Conservation (phyloP, 2,797 vertebrate genomes). For the Synaphobranchus kaupii region DNA sequence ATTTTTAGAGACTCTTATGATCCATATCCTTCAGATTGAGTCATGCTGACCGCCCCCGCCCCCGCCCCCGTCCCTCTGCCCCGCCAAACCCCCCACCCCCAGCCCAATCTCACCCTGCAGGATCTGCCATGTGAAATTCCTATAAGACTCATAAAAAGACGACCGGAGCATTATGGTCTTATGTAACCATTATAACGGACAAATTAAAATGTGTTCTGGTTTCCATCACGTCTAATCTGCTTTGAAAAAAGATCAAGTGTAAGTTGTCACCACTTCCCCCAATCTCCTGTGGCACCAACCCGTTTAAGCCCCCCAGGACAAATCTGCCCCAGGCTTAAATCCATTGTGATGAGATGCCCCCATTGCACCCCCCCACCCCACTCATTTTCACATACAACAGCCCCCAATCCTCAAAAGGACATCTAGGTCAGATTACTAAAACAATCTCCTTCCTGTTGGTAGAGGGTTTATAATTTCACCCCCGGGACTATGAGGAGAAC, state of each 20-base stretch:
- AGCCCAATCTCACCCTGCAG: conserved; percentile 39
- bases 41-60: conserved; percentile 40
- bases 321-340: conserved; percentile 77
- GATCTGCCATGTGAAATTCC: conserved; percentile 3
- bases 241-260: conserved; percentile 78
- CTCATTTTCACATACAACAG: conserved; percentile 70
- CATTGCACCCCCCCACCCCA: conserved; percentile 64
- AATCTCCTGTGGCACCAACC: conserved; percentile 68
- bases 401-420: conserved; percentile 83
- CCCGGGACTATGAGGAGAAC: not conserved
- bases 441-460: conserved; percentile 68
- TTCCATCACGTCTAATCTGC: conserved; percentile 81
- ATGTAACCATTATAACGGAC: conserved; percentile 74
- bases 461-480: conserved; percentile 18
- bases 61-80: too few relatives aligned
- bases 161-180: conserved; percentile 72
- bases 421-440: conserved; percentile 85
- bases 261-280: conserved; percentile 75
- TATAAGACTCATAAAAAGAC: conserved; percentile 33
- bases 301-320: conserved; percentile 69
- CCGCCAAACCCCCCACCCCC: conserved; percentile 14
- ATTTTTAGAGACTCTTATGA: conserved; percentile 34
- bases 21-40: conserved; percentile 46
- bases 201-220: conserved; percentile 74
- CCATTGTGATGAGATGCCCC: conserved; percentile 60